Conservation (phyloP, 2,888 invertebrate species). For the Coelopa pilipes region DNA sequence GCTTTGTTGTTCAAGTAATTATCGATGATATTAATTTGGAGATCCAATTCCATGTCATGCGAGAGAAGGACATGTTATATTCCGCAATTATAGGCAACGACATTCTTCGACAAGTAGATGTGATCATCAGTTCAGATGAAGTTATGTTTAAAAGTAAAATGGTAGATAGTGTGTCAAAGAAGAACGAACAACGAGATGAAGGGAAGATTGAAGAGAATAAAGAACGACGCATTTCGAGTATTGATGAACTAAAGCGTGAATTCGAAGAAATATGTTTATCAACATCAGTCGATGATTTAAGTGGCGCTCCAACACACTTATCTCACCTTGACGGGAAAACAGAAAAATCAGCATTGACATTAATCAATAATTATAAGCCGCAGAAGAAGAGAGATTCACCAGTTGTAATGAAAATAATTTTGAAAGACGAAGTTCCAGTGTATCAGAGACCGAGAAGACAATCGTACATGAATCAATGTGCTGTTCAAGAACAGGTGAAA, state of each 20-base stretch:
- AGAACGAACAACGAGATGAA: neutral
- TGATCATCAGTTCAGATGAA: neutral
- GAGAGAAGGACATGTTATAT: neutral
- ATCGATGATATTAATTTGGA: slow-evolving; percentile 1
- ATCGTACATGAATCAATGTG: slow-evolving; percentile 16
- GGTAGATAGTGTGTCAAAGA: neutral
- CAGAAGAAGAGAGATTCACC: neutral
- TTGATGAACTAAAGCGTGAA: neutral
- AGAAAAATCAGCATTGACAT: neutral
- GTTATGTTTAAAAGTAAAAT: neutral
- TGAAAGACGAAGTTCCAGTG: slow-evolving; percentile 19
- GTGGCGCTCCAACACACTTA: neutral
- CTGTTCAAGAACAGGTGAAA: slow-evolving; percentile 23
- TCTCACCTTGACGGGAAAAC: neutral
- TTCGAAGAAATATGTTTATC: neutral
- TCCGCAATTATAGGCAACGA: slow-evolving; percentile 1
- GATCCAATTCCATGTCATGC: too few species aligned
- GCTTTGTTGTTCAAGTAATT: neutral
- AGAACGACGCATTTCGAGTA: neutral
- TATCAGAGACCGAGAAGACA: slow-evolving; percentile 18
- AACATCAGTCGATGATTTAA: neutral
- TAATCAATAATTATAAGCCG: neutral
- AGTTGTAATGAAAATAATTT: slow-evolving; percentile 15
- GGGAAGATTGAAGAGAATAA: neutral
- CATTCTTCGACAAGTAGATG: neutral